phyloP scores from a whole-genome alignment of 2,113 vertebrate species.

The Pseudorectes ferrugineus region DNA sequence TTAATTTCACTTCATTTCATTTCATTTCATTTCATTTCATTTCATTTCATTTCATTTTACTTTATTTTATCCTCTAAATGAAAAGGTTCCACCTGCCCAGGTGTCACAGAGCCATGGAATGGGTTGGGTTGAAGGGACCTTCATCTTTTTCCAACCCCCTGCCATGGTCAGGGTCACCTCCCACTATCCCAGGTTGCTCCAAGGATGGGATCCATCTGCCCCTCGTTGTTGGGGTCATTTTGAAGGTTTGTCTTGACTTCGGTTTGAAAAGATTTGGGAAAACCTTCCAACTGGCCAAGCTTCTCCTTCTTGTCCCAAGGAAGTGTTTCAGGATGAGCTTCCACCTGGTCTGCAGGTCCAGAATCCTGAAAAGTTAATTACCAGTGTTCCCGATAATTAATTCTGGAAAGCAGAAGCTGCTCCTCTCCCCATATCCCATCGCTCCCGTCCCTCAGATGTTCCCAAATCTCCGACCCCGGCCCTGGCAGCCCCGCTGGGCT shows the following conservation, averaged over 20 bases:
- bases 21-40: no score
- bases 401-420: not conserved
- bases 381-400: rapidly evolving
- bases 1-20: not conserved
- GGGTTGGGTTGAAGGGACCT: not conserved
- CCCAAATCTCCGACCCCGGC: rapidly evolving
- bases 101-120: not conserved
- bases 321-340: not conserved
- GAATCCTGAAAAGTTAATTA: not conserved
- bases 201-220: not conserved
- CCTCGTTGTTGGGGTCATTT: not conserved
- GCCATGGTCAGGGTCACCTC: no score
- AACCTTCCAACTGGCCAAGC: not conserved
- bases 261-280: not conserved
- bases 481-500: not conserved
- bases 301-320: not conserved
- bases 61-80: not conserved
- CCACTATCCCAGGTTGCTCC: rapidly evolving
- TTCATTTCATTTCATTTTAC: not conserved
- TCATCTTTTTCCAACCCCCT: rapidly evolving
- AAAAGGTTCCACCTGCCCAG: not conserved
- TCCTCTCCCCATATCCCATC: rapidly evolving
- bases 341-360: not conserved
- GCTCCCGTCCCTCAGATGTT: not conserved
- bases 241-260: not conserved